Evolutionary conservation across 2,797 vertebrate genomes (phyloP).

Genomic region (Hippocampus kuda): DNA sequence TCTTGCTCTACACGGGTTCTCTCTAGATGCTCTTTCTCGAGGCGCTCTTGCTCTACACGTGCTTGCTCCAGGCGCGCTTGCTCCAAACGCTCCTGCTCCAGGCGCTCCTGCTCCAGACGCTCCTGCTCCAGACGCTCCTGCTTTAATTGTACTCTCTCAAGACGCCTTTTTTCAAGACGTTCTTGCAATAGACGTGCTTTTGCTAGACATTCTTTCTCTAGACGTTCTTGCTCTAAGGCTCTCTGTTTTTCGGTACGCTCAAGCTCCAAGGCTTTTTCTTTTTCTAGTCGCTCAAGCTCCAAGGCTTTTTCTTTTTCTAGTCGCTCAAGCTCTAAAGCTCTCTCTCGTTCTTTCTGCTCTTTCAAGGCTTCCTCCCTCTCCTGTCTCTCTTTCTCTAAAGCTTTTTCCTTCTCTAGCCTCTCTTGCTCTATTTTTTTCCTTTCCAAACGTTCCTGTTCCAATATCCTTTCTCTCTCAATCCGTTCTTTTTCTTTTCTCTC

Average conservation of each 20-base stretch:
- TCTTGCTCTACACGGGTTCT: background rate
- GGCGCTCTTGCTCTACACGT: background rate
- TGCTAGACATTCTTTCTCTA: background rate
- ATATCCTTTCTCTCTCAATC: slow-evolving; percentile 29
- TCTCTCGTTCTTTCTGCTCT: slow-evolving; percentile 33
- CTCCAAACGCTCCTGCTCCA: slow-evolving; percentile 17
- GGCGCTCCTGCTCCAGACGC: background rate
- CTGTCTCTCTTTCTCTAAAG: slow-evolving; percentile 29
- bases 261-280: slow-evolving; percentile 26
- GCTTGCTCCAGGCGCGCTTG: background rate
- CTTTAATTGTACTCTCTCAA: slow-evolving; percentile 18
- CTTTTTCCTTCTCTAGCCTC: slow-evolving; percentile 37
- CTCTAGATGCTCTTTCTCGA: slow-evolving; percentile 1
- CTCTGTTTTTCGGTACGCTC: slow-evolving; percentile 27
- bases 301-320: slow-evolving; percentile 21
- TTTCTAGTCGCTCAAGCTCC: slow-evolving; percentile 28
- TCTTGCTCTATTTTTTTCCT: slow-evolving; percentile 34
- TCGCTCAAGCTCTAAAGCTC: slow-evolving; percentile 21
- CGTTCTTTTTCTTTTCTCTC: slow-evolving; percentile 40
- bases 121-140: background rate
- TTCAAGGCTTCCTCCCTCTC: slow-evolving; percentile 28
- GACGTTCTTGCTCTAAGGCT: slow-evolving; percentile 24
- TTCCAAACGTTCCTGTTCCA: slow-evolving; percentile 30
- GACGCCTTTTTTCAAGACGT: background rate
- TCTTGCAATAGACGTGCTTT: slow-evolving; percentile 8